Conservation (phyloP, 2,113 vertebrate genomes). For the Diadophis punctatus region DNA sequence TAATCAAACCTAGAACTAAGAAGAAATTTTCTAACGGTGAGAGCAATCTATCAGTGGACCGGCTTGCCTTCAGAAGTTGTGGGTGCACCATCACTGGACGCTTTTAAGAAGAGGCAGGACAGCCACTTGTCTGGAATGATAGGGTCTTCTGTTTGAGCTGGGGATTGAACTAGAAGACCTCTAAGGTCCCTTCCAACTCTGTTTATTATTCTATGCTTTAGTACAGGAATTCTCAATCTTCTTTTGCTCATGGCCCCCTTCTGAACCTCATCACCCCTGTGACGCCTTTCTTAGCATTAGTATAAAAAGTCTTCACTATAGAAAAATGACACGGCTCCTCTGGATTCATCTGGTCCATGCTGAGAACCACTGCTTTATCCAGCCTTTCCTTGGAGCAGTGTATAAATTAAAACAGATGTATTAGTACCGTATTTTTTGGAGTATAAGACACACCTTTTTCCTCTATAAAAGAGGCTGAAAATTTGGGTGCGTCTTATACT, state of each 20-base stretch:
- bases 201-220: neutral
- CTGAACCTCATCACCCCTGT: neutral
- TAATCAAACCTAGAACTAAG: neutral
- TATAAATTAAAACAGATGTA: neutral
- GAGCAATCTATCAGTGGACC: neutral
- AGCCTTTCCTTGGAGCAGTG: neutral
- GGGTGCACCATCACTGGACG: neutral
- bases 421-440: no score
- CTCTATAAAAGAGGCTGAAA: no score
- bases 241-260: neutral
- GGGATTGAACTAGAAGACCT: neutral
- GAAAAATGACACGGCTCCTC: neutral
- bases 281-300: neutral
- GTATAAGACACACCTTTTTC: no score
- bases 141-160: neutral
- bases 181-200: neutral
- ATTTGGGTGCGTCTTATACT: no score
- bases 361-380: neutral
- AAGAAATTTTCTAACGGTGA: neutral
- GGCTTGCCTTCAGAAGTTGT: neutral
- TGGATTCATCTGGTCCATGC: neutral
- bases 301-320: neutral
- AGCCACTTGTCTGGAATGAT: neutral
- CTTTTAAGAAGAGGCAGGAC: neutral
- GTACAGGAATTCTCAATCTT: neutral